phyloP scores from a whole-genome alignment of 2,797 vertebrate species.

The Ptychobarbus kaznakovi region DNA sequence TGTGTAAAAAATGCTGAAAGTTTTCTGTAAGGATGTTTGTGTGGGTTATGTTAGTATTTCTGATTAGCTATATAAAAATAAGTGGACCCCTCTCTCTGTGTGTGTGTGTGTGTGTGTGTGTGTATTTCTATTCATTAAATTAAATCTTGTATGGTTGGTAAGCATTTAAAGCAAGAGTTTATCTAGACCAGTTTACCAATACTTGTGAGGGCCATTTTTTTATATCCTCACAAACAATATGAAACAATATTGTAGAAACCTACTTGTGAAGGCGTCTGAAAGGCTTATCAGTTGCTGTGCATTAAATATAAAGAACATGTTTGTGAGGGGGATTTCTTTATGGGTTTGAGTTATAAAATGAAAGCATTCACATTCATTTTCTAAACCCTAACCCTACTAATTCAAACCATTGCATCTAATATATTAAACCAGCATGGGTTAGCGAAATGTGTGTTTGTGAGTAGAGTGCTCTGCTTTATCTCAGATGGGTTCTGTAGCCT shows the following conservation, averaged over 20 bases:
- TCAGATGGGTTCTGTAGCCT: constrained; percentile 27
- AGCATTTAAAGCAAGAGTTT: background rate
- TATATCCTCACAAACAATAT: background rate
- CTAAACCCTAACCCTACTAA: background rate
- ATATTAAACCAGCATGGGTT: constrained; percentile 1
- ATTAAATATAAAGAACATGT: background rate
- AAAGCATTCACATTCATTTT: background rate
- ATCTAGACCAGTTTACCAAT: background rate
- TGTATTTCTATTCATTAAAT: background rate
- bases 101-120: background rate
- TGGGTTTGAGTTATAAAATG: background rate
- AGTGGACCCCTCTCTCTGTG: too few species aligned
- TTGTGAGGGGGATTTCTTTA: background rate
- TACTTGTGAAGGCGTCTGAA: background rate
- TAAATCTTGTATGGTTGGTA: background rate
- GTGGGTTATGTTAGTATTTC: background rate
- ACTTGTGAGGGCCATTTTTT: background rate
- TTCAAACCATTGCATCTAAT: background rate
- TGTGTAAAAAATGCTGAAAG: background rate
- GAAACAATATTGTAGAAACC: background rate
- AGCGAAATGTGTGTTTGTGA: constrained; percentile 20
- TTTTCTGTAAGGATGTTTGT: background rate
- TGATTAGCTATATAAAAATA: too few species aligned
- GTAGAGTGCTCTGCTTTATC: constrained; percentile 25
- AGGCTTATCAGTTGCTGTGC: background rate